Evolutionary conservation across 2,797 vertebrate species (phyloP), one percentile per base, ranked within the genome.

Genomic region (Percopsis omiscomaycus): DNA sequence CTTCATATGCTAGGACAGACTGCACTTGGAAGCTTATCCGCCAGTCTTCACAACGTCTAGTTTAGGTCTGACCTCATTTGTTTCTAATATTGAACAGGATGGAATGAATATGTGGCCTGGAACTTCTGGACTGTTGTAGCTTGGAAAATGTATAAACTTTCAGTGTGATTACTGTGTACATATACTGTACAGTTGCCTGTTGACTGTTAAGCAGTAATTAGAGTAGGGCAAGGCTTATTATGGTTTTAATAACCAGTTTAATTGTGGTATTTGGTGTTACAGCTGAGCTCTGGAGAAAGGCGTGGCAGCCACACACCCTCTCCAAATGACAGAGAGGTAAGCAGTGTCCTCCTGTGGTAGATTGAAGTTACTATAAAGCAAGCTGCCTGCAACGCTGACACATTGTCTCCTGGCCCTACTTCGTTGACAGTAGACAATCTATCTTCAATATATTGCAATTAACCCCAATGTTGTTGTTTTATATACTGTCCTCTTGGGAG

Each of bases 261-360:
- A 5, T 30, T 61, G 30, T 32, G 3, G 6, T 50, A 8, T 57
- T 30, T 49, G 46, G 61, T 61, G 71, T 30, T 49, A 28, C 85
- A 98, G 97, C 80, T 66, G 57, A 87, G 77, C 59, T 56, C 82
- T 72, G 86, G 85, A 80, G 91, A 91, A 8, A 89, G 88, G 83
- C 86, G 85, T 67, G 68, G 11, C 87, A 93, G 89, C 92, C 93
- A 29, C 73, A 90, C 84, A 5, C 84, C 80, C 61, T 83, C 88
- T 64, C 92, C 94, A 57, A 89, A 79, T 59, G 93, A 95, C 74
- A 91, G 93, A 94, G 95, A 98, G 95, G 96, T 98, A 79, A 88
- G 93, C 68, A 29, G 52, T 55, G 61, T 77, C 46, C 44, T 2
- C 37, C 12, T 74, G 9, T 69, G 61, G 55, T 15, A 1, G 49